Evolutionary conservation across 2,888 invertebrate species (phyloP), one percentile per base, ranked within the genome.

Genomic region (Arctia plantaginis): DNA sequence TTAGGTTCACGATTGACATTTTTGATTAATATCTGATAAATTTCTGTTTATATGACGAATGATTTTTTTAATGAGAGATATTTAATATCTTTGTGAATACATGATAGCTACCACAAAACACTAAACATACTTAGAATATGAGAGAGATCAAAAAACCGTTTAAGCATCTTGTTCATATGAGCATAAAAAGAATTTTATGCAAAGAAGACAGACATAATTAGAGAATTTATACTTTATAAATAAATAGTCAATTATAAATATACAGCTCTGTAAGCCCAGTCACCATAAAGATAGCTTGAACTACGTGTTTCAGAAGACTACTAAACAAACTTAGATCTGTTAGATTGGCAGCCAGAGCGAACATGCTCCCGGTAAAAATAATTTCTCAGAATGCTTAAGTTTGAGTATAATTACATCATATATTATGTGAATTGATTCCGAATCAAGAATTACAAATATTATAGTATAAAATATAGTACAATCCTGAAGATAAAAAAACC

Each of bases 1-100:
- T 41, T 82, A 23, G 68, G 80, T 75, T 71, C 73, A 70, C 74
- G 72, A 76, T 80, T 69, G 51, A 66, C 73, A 82, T 74, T 72
- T 62, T 15, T 30, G 6, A 27, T 27, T 59, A 3, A 59, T 13
- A 59, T 13, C 27, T 4, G 15, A 27, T 27, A 13, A 27, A 59
- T 27, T 59, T 13, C 27, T 2, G n/a, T 55, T 10, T 23, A 23
- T 7, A n/a, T n/a, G 51, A 10, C 1, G 10, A 51, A n/a, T 51
- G 8, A 3, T 1, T n/a, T 55, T n/a, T 55, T 12, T 55, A 55
- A n/a, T n/a, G n/a, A 62, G 62, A 27, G 4, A 30, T 27, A 13
- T 30, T 23, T n/a, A n/a, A 23, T 51, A 23, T 51, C 8, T 51
- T 51, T 23, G 0, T n/a, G 23, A n/a, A 55, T 55, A 55, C 8